Percentiles rank a stretch among this genome's conserved stretches.
Conservation (phyloP, 2,113 vertebrate species). For the Elachura formosa region DNA sequence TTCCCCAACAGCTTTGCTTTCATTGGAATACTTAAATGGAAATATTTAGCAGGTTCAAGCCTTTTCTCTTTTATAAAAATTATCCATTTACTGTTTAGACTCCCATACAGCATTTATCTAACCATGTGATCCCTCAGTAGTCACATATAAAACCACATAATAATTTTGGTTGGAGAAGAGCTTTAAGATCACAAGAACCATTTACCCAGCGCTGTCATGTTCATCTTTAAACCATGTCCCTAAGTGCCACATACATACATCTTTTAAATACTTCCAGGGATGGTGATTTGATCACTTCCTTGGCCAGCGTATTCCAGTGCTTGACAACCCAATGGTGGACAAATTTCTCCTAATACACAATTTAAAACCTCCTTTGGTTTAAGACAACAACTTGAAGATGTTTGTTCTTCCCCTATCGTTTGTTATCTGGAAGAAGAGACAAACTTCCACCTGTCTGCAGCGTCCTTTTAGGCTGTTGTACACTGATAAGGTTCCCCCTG, state of each 20-base stretch:
- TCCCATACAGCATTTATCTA: not conserved
- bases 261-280: not conserved
- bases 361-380: not conserved
- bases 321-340: not conserved
- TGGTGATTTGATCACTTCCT: not conserved
- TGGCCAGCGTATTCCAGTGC: not conserved
- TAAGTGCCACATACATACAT: not conserved
- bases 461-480: not conserved
- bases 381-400: not conserved
- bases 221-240: not conserved
- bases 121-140: not conserved
- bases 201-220: not conserved
- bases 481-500: not conserved
- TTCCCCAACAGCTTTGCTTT: not conserved
- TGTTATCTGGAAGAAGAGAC: not conserved
- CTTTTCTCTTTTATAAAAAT: not conserved
- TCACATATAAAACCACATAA: not conserved
- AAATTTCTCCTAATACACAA: not conserved
- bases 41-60: not conserved
- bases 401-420: not conserved
- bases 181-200: not conserved
- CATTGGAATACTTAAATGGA: not conserved
- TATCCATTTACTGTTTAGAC: not conserved
- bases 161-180: not conserved
- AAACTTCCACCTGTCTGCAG: not conserved